phyloP scores from a whole-genome alignment of 1,140 invertebrate species.

The Wiebesia pumilae region DNA sequence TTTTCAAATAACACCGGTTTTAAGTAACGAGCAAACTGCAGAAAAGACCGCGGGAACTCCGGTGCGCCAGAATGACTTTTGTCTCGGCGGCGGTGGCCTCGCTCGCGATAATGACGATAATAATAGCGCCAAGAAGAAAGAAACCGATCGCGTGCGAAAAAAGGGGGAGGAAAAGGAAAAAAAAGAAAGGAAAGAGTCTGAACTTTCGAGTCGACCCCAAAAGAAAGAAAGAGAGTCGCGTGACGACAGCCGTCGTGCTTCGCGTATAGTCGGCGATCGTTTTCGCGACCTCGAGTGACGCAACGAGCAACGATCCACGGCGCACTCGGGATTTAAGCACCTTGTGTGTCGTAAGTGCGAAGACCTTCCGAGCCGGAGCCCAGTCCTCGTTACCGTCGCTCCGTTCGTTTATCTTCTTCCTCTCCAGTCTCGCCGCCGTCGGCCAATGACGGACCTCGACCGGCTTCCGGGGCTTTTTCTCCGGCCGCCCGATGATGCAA shows the following conservation, averaged over 20 bases:
- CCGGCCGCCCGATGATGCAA: neutral
- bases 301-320: slow-evolving; percentile 52
- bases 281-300: slow-evolving; percentile 55
- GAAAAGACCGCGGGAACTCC: too few species aligned
- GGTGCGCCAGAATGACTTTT: neutral
- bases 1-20: too few species aligned
- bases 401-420: neutral
- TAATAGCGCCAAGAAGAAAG: neutral
- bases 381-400: neutral
- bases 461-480: neutral
- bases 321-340: slow-evolving; percentile 30
- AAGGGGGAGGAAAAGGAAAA: neutral
- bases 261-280: slow-evolving; percentile 9
- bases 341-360: slow-evolving; percentile 56
- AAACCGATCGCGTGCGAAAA: neutral
- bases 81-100: neutral
- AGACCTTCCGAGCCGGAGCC: slow-evolving; percentile 53
- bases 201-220: neutral
- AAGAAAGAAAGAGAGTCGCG: slow-evolving; percentile 22
- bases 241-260: neutral
- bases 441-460: neutral
- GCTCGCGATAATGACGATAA: slow-evolving; percentile 4
- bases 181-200: neutral
- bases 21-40: too few species aligned
- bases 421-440: neutral